Base-by-base conservation (phyloP, 2,113 vertebrate species). In the Zingel zingel region DNA sequence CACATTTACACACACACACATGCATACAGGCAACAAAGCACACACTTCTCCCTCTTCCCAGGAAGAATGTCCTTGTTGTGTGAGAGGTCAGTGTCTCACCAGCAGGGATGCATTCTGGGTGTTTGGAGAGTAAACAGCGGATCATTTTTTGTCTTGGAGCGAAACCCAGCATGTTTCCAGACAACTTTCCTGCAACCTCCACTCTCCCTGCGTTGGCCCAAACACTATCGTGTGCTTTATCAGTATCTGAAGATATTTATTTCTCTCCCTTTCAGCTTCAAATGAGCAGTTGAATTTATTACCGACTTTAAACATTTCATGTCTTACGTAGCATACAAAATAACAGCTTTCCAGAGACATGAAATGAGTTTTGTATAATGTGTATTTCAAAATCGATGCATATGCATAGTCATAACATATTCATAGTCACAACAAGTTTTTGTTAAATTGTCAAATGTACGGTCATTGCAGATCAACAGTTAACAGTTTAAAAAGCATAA, bases 121-220 rank as follows among this genome's bases (percentile, higher is more conserved):
- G 91, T 93, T 93, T 94, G 59, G 75, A 93, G 86, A 94, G 86
- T 86, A 93, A 94, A 94, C 89, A 94, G 61, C 0, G 39, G 85
- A 85, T 81, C 65, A 67, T 61, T 79, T 92, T 86, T 90, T 89
- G 74, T 86, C 83, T 83, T 33, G 47, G 80, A 74, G 79, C 18
- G 68, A 86, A 89, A 83, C 78, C 4, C 89, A 90, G 89, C 87
- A 78, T 79, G 91, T 76, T 69, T 79, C 71, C 39, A 47, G 66
- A 70, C 74, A 87, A 79, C 57, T 79, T 88, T 78, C 33, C 51
- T 65, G 65, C 70, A 83, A n/a, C 27, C 58, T 72, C 30, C 6
- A 45, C 50, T 78, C 58, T 30, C 39, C 27, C 43, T 45, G 43
- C 45, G 45, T 43, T 21, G 13, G 5, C 57, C 43, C 58, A 27